Conservation (phyloP, 1,140 invertebrate genomes). For the Diorhabda carinulata region DNA sequence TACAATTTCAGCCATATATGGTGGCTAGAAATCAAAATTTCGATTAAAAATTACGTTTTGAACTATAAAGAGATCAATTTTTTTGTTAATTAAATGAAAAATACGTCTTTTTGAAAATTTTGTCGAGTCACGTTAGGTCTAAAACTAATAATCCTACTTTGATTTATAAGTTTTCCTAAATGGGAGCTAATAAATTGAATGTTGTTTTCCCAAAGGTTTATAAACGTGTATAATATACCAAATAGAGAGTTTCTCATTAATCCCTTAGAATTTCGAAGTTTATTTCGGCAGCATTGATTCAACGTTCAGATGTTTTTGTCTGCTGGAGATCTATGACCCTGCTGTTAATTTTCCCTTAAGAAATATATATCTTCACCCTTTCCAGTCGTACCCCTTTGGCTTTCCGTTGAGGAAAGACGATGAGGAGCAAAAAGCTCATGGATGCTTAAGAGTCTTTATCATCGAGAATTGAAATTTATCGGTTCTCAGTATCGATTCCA, state of each 20-base stretch:
- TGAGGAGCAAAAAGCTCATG: conserved; percentile 11
- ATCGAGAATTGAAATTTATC: conserved; percentile 23
- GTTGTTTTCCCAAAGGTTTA: not conserved
- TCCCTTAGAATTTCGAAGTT: conserved; percentile 2
- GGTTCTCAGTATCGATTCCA: conserved; percentile 19
- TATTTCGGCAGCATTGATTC: conserved; percentile 1
- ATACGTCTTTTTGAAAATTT: too few relatives aligned
- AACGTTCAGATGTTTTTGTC: conserved; percentile 23
- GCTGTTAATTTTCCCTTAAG: conserved; percentile 19
- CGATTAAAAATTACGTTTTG: too few relatives aligned
- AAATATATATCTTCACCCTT: conserved; percentile 18
- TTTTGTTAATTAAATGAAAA: too few relatives aligned
- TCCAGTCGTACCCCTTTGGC: conserved; percentile 13
- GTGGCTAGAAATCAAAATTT: too few relatives aligned
- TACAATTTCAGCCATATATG: too few relatives aligned
- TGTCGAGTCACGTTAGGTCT: too few relatives aligned
- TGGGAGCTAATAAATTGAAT: too few relatives aligned
- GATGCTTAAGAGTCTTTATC: conserved; percentile 21
- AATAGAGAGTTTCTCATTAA: not conserved
- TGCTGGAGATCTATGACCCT: conserved; percentile 18
- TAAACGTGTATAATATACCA: conserved; percentile 1
- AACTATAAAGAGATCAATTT: too few relatives aligned
- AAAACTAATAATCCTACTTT: too few relatives aligned
- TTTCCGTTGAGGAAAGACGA: conserved; percentile 1
- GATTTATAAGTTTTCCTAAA: too few relatives aligned